Percentiles rank a stretch among this genome's conserved stretches.
Conservation (phyloP, 2,113 vertebrate genomes). For the Podarcis muralis region DNA sequence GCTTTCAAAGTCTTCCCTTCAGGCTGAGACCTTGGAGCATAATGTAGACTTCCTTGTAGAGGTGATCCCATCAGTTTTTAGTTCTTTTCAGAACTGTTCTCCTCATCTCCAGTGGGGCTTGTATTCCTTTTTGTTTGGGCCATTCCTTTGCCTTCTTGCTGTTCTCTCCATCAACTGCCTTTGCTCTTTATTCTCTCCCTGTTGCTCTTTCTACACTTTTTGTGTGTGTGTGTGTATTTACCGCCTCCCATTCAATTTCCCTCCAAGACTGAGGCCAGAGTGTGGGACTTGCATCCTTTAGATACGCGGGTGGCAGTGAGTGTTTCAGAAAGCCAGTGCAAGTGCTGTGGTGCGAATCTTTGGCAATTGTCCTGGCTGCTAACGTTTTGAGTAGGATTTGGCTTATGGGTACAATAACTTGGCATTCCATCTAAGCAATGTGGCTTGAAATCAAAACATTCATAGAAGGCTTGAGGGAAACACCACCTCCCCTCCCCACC, state of each 20-base stretch:
- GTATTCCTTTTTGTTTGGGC: neutral
- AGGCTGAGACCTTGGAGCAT: neutral
- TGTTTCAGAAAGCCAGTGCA: constrained; percentile 42
- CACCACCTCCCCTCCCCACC: neutral
- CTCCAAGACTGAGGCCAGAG: neutral
- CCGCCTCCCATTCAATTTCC: neutral
- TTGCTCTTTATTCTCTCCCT: neutral
- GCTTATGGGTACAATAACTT: constrained; percentile 30
- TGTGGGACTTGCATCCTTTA: constrained; percentile 39
- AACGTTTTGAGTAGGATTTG: constrained; percentile 30
- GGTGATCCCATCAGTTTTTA: neutral
- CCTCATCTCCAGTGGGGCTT: neutral
- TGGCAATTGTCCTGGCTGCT: constrained; percentile 35
- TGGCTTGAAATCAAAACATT: constrained; percentile 19
- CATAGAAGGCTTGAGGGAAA: constrained; percentile 16
- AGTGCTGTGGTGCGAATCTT: constrained; percentile 38
- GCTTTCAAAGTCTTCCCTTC: neutral
- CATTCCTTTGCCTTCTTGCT: neutral
- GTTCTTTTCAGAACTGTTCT: neutral
- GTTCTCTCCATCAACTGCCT: neutral
- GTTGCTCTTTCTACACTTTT: neutral
- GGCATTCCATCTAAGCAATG: constrained; percentile 35
- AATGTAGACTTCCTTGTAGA: neutral
- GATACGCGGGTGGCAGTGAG: constrained; percentile 47
- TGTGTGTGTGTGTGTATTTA: neutral